Conservation (phyloP, 2,113 vertebrate species). For the Oceanodroma tethys region DNA sequence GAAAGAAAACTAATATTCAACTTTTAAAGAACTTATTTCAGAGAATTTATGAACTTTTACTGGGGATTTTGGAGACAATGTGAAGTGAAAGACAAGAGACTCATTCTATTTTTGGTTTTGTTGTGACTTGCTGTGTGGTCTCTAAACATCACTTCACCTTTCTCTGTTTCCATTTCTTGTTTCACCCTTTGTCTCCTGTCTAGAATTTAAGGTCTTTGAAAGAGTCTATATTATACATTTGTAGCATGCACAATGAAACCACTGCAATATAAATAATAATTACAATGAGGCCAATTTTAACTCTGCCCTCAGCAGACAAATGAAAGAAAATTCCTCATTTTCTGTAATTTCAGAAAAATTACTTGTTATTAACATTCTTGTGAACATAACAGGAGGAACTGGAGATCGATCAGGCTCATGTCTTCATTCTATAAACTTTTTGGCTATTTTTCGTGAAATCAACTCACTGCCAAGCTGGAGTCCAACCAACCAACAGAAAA, state of each 20-base stretch:
- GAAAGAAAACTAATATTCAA: neutral
- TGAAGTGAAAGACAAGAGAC: neutral
- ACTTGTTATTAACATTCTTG: constrained; percentile 42
- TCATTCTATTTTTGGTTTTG: neutral
- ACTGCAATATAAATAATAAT: constrained; percentile 41
- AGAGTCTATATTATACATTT: neutral
- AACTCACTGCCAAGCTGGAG: constrained; percentile 17
- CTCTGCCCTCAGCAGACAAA: neutral
- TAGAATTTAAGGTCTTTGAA: constrained; percentile 4
- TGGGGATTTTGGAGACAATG: neutral
- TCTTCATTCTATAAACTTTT: constrained; percentile 48
- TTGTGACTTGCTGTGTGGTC: neutral
- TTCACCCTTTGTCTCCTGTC: neutral
- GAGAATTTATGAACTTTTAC: neutral
- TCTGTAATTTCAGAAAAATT: constrained; percentile 51
- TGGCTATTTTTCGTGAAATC: constrained; percentile 36
- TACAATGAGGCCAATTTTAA: constrained; percentile 29
- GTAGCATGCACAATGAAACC: neutral
- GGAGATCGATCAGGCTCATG: neutral
- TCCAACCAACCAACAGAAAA: constrained; percentile 2
- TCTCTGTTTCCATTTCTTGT: neutral
- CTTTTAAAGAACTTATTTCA: neutral
- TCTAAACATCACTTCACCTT: neutral
- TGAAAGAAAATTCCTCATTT: constrained; percentile 43
- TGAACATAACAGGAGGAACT: constrained; percentile 25